Evolutionary conservation across 2,113 vertebrate species (phyloP).

Genomic region (Onychostruthus taczanowskii): DNA sequence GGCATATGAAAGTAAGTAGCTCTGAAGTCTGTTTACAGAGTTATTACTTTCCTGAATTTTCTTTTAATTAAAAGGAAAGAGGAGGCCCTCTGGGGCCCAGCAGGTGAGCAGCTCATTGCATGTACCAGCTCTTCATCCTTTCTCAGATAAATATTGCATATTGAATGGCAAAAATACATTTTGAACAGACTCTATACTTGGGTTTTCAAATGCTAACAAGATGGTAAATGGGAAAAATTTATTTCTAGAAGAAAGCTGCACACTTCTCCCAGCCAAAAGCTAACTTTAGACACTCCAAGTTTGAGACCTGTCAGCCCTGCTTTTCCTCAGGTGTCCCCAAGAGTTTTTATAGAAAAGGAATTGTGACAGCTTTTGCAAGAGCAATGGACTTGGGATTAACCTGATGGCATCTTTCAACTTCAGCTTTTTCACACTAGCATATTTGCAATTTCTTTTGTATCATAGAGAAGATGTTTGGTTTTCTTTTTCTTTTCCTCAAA

Average conservation of each 20-base stretch:
- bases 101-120: background rate
- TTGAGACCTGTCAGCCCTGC: background rate
- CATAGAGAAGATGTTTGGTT: background rate
- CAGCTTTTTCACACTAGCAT: background rate
- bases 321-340: background rate
- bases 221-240: background rate
- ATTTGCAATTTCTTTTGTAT: background rate
- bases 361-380: background rate
- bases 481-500: background rate
- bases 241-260: conserved; percentile 3
- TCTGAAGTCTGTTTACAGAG: background rate
- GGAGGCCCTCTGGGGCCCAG: background rate
- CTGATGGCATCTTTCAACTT: background rate
- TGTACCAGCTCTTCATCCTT: background rate
- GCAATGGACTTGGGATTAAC: background rate
- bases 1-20: background rate
- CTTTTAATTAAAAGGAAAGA: background rate
- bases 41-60: background rate
- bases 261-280: background rate
- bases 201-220: conserved; percentile 4
- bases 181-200: background rate
- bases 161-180: background rate
- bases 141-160: background rate
- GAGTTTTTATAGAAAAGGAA: background rate
- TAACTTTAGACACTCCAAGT: background rate